Conservation (phyloP, 2,113 vertebrate species). For the Gobio gobio region DNA sequence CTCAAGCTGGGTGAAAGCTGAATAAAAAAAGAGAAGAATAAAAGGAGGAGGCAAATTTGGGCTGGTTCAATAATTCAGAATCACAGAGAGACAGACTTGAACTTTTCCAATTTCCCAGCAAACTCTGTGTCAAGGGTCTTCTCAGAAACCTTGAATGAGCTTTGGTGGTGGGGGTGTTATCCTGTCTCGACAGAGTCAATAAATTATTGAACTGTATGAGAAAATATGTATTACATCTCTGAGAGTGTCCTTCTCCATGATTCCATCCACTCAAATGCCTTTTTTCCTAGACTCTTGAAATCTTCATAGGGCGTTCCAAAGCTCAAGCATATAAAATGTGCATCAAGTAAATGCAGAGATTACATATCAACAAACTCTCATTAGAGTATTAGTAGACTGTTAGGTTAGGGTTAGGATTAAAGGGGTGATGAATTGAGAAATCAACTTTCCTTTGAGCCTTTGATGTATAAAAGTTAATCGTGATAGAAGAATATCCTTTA, state of each 20-base stretch:
- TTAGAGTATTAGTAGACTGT: too few relatives aligned
- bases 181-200: constrained; percentile 29
- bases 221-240: constrained; percentile 9
- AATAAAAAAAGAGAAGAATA: neutral
- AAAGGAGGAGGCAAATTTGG: constrained; percentile 8
- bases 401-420: too few relatives aligned
- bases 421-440: too few relatives aligned
- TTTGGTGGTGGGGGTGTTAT: constrained; percentile 34
- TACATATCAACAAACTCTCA: neutral
- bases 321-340: neutral
- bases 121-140: constrained; percentile 27
- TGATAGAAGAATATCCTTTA: too few relatives aligned
- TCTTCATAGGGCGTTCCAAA: neutral
- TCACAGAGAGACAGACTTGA: constrained; percentile 25
- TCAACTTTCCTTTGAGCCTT: too few relatives aligned
- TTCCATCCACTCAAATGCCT: constrained; percentile 6
- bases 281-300: neutral
- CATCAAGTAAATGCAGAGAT: neutral
- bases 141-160: constrained; percentile 38
- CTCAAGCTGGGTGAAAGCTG: neutral
- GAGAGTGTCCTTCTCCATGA: constrained; percentile 3
- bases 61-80: constrained; percentile 34
- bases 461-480: too few relatives aligned
- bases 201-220: constrained; percentile 45
- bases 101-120: constrained; percentile 21